Evolutionary conservation across 2,888 invertebrate genomes (phyloP).

Genomic region (Drosophila nr. fundita): DNA sequence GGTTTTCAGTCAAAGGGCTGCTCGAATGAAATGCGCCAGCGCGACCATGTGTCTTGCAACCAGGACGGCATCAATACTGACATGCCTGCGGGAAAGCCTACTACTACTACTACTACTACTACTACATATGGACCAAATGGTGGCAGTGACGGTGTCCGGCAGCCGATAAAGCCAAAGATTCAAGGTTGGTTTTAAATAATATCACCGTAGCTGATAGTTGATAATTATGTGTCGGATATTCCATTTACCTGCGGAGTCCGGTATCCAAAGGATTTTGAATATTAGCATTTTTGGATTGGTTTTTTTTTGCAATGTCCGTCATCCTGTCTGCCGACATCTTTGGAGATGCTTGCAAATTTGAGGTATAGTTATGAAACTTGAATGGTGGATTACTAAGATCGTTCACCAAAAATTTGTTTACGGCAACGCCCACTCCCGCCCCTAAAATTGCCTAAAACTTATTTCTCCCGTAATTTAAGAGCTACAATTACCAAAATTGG

Average conservation of each 20-base stretch:
- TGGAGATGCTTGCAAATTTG: not conserved
- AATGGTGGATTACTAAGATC: not conserved
- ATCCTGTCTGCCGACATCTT: not conserved
- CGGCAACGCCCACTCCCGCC: not conserved
- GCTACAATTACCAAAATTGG: not conserved
- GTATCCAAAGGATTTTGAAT: not conserved
- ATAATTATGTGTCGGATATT: not conserved
- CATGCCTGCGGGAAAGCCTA: not conserved
- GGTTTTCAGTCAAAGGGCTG: not conserved
- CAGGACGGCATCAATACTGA: not conserved
- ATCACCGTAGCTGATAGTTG: not conserved
- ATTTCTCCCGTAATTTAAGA: not conserved
- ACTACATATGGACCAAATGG: not conserved
- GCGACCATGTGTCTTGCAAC: not conserved
- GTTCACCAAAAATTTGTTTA: not conserved
- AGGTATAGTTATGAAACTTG: not conserved
- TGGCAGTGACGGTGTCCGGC: too few species aligned
- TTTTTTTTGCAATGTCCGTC: not conserved
- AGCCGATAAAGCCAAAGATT: not conserved
- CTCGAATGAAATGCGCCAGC: not conserved
- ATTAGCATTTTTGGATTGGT: not conserved
- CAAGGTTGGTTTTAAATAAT: not conserved
- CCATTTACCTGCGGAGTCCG: too few species aligned
- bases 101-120: not conserved
- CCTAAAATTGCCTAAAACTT: too few species aligned